phyloP scores from a whole-genome alignment of 2,797 vertebrate species.

The Labroides dimidiatus region DNA sequence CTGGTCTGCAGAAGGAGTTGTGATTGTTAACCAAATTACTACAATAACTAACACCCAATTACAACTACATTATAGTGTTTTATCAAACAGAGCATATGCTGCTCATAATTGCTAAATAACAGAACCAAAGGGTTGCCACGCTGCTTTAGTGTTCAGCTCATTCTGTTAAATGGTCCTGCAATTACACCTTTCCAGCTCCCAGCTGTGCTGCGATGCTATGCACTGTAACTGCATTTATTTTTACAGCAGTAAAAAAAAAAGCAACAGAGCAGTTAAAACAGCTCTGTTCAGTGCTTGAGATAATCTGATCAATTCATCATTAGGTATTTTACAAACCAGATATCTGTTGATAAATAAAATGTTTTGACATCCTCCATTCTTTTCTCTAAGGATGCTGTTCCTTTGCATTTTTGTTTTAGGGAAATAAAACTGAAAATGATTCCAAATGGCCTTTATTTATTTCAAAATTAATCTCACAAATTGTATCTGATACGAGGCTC shows the following conservation, averaged over 20 bases:
- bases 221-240: too few species aligned
- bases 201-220: too few species aligned
- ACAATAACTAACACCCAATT: neutral
- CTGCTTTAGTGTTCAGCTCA: neutral
- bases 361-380: too few species aligned
- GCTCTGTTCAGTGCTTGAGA: neutral
- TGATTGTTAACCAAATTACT: too few species aligned
- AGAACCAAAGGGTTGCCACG: neutral
- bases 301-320: neutral
- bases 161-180: neutral
- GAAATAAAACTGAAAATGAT: slow-evolving; percentile 59
- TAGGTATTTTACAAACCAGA: slow-evolving; percentile 1
- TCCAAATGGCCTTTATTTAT: slow-evolving; percentile 31
- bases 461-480: slow-evolving; percentile 63
- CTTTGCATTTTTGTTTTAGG: slow-evolving; percentile 22
- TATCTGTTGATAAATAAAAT: neutral
- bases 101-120: neutral
- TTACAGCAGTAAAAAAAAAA: too few species aligned
- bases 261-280: too few species aligned
- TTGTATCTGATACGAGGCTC: slow-evolving; percentile 77
- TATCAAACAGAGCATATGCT: neutral
- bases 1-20: too few species aligned
- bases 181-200: neutral
- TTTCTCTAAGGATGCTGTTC: slow-evolving; percentile 8
- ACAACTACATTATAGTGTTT: neutral